phyloP scores from a whole-genome alignment of 2,888 invertebrate genomes.

The Lasioglossum lativentre region DNA sequence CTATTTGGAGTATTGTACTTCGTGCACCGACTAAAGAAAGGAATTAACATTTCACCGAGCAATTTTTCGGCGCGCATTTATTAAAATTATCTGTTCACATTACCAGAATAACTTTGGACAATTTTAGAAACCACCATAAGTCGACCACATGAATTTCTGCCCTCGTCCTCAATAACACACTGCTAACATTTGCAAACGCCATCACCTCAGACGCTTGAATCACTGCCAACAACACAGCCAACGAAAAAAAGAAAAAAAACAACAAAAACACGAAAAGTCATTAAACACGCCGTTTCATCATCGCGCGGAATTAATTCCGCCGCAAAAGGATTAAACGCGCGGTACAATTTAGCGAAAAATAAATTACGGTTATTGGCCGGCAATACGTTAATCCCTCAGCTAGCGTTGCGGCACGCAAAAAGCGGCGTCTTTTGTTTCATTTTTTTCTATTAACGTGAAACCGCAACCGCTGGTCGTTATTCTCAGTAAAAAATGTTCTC shows the following conservation, averaged over 20 bases:
- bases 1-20: no score
- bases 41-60: not conserved
- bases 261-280: not conserved
- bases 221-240: not conserved
- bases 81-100: not conserved
- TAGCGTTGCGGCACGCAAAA: constrained; percentile 9
- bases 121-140: not conserved
- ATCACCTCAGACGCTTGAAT: constrained; percentile 2
- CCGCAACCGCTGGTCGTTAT: not conserved
- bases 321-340: constrained; percentile 32
- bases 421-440: not conserved
- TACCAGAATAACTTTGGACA: not conserved
- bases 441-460: constrained; percentile 37
- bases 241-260: not conserved
- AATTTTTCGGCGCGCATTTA: not conserved
- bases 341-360: constrained; percentile 40
- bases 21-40: not conserved
- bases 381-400: constrained; percentile 46
- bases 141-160: not conserved
- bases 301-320: constrained; percentile 34
- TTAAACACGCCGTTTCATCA: not conserved
- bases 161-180: not conserved
- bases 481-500: constrained; percentile 37
- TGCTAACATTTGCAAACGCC: constrained; percentile 7
- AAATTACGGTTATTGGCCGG: constrained; percentile 52